Base-by-base conservation (phyloP, 2,113 vertebrate species). In the Trematocara macrostoma region DNA sequence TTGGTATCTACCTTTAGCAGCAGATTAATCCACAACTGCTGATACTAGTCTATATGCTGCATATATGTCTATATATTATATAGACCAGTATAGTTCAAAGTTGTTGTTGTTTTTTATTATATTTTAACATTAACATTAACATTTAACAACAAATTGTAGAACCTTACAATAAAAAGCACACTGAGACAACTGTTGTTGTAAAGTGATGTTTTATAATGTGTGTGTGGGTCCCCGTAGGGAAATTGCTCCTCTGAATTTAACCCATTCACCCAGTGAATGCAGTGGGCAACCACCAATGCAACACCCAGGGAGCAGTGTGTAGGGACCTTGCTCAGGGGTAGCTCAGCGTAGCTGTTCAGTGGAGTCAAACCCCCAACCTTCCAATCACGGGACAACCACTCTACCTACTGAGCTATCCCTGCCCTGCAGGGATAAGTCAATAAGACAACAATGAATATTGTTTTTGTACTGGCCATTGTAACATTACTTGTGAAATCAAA, bases 61-160 rank as follows among this genome's bases (percentile, higher is more conserved):
- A 16, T 16, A 59, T 61, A 34, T 34, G 56, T 57, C 55, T 57
- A 59, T 31, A 18, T 61, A 61, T 15, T 61, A 11, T 34, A 11
- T 61, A 61, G 8, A 61, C 57, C 1, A 18, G 31, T 9, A 34
- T 18, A 61, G 29, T 34, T 61, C 1, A 34, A 61, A 61, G 57
- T 29, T 29, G 26, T 4, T 26, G 26, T 26, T 29, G 11, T 26
- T 56, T n/a, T 53, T 55, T 12, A 26, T 0, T 0, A n/a, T 3
- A 57, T 57, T 57, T 57, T 57, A 57, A 57, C 16, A 35, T 69
- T 69, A 29, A 29, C 26, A 26, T 26, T 29, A 4, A 29, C 26
- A 26, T 26, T 23, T 23, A 23, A 29, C 26, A 29, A 29, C 7
- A 42, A 69, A 23, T n/a, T 67, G 35, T 40, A 38, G 35, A 14